Evolutionary conservation across 2,888 invertebrate genomes (phyloP), one percentile per base, ranked within the genome.

Genomic region (Shargacucullia verbasci): DNA sequence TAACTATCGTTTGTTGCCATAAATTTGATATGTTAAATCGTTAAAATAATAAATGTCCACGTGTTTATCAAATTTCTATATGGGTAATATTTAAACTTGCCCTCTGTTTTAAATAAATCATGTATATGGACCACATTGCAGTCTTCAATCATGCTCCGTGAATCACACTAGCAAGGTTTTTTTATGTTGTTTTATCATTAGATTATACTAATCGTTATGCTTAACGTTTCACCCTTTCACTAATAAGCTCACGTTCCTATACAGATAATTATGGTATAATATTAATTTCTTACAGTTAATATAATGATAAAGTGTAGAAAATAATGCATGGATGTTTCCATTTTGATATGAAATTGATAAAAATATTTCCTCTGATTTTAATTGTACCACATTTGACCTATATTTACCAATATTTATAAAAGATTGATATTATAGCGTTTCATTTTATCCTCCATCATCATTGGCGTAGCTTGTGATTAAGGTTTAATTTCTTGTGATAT

Each of bases 321-420:
- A 92, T 90, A 89, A 84, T 88, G 87, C 87, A 88, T 90, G 86
- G 82, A 87, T 87, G 87, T 92, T 90, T 91, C 89, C 88, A 91
- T 93, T 92, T 92, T 92, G 85, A 91, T 92, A 93, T 92, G 90
- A 92, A 90, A 88, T 92, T 90, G 88, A 90, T 90, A 87, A 89
- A 89, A 83, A 90, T 89, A 89, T 90, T 91, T 91, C 90, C 88
- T 90, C 91, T 91, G 88, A 92, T 91, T 94, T 92, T 89, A 92
- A 91, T 91, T 93, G 92, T 92, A 92, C 89, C 87, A 91, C 91
- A 92, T 92, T 93, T 92, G 92, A 93, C 89, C 87, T 93, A 91
- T 92, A 93, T 91, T 90, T 92, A 92, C 90, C 91, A 92, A 93
- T 93, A 94, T 94, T 93, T 94, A 93, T 93, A 93, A 93, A 93